Percentiles rank a stretch among this genome's conserved stretches.
Conservation (phyloP, 2,797 vertebrate species). For the Tiaroga cobitis region DNA sequence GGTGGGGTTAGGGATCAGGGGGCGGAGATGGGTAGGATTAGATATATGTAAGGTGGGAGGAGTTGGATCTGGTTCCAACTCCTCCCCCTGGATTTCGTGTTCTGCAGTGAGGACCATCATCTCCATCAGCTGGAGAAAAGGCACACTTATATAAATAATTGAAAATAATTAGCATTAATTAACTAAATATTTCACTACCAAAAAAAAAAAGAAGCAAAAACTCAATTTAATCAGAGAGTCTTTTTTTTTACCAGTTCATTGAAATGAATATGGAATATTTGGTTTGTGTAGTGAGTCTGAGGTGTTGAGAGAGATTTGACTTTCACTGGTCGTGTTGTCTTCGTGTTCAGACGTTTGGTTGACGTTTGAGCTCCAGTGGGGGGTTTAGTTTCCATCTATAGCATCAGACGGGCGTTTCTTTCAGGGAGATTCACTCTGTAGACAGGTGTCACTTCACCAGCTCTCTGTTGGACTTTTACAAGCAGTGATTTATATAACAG, state of each 20-base stretch:
- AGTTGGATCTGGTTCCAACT: too few species aligned
- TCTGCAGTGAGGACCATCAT: too few species aligned
- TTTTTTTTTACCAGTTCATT: background rate
- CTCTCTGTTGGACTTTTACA: background rate
- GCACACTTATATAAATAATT: background rate
- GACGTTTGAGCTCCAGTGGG: background rate
- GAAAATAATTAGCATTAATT: background rate
- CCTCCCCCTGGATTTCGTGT: too few species aligned
- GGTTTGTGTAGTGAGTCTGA: background rate
- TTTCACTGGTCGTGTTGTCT: background rate
- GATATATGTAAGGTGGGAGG: too few species aligned
- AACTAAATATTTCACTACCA: background rate
- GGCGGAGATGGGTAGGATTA: too few species aligned
- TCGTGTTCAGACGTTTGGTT: background rate
- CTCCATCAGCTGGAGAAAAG: too few species aligned
- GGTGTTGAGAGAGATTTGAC: background rate
- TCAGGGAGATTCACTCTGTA: background rate
- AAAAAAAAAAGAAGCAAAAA: background rate
- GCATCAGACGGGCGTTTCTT: background rate
- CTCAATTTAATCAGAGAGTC: background rate
- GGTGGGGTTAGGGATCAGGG: too few species aligned
- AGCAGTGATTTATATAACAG: slow-evolving; percentile 2
- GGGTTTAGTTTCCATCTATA: slow-evolving; percentile 11
- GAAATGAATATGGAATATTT: background rate
- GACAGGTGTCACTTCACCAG: slow-evolving; percentile 11